Evolutionary conservation across 2,888 invertebrate genomes (phyloP).

Genomic region (Mesorhabditis belari): DNA sequence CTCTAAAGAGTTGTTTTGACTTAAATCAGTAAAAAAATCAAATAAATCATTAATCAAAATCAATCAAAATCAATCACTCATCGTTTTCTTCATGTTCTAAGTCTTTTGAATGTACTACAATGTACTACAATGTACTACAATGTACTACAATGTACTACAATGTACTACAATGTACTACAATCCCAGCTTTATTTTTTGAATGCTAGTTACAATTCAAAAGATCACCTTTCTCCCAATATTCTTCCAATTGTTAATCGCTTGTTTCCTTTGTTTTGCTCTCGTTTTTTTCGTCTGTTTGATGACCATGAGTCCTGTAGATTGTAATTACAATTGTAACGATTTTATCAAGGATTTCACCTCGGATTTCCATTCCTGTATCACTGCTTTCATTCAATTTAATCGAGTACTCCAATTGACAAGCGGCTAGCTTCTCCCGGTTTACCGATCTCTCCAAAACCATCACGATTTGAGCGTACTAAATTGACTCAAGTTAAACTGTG

Average conservation of each 20-base stretch:
- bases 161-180: no score
- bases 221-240: conserved; percentile 58
- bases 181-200: not conserved
- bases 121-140: no score
- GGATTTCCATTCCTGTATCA: not conserved
- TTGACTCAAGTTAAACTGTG: not conserved
- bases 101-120: no score
- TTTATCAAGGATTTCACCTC: conserved; percentile 2
- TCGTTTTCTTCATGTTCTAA: not conserved
- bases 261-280: conserved; percentile 86
- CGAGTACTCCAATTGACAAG: conserved; percentile 87
- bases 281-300: conserved; percentile 96
- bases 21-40: conserved; percentile 5
- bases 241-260: conserved; percentile 95
- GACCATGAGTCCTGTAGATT: conserved; percentile 94
- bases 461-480: conserved; percentile 94
- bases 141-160: no score
- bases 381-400: conserved; percentile 60
- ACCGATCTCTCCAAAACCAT: conserved; percentile 90
- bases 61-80: not conserved
- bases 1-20: conserved; percentile 16
- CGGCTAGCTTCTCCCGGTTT: conserved; percentile 78
- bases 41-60: no score
- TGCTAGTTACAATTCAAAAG: not conserved
- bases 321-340: no score